Conservation (phyloP, 2,797 vertebrate species). For the Coregonus ussuriensis region DNA sequence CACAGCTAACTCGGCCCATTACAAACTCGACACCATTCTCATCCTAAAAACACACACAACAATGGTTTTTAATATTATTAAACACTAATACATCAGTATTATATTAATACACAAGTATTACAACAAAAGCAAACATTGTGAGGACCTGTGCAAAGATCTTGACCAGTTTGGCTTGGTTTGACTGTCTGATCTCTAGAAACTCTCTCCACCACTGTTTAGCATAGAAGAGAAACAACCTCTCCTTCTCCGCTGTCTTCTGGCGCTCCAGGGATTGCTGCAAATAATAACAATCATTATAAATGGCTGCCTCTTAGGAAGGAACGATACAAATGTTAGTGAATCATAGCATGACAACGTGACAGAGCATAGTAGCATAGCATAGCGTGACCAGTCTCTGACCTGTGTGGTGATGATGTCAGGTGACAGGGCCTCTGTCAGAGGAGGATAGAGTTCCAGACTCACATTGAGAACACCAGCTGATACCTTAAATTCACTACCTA, state of each 20-base stretch:
- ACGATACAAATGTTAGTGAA: no score
- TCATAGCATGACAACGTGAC: not conserved
- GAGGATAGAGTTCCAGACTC: constrained; percentile 91
- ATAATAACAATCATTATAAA: not conserved
- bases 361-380: not conserved
- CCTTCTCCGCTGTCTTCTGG: constrained; percentile 91
- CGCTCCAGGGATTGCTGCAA: constrained; percentile 89
- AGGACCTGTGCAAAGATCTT: constrained; percentile 98
- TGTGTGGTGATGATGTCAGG: constrained; percentile 89
- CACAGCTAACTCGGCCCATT: no score
- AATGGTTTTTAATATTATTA: not conserved
- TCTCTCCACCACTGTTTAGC: constrained; percentile 99
- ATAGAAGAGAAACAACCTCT: constrained; percentile 93
- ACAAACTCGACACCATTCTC: not conserved
- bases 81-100: not conserved
- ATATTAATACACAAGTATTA: no score
- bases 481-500: constrained; percentile 84
- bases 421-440: constrained; percentile 80
- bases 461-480: constrained; percentile 91
- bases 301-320: no score
- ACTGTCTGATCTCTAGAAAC: constrained; percentile 92
- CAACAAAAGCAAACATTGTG: no score
- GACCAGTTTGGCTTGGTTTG: constrained; percentile 88
- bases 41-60: not conserved
- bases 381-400: constrained; percentile 66